These are phyloP conservation scores for Hololepta plana DNA, from an alignment of 2,888 invertebrate species.

Conservation along the genomic window DNA sequence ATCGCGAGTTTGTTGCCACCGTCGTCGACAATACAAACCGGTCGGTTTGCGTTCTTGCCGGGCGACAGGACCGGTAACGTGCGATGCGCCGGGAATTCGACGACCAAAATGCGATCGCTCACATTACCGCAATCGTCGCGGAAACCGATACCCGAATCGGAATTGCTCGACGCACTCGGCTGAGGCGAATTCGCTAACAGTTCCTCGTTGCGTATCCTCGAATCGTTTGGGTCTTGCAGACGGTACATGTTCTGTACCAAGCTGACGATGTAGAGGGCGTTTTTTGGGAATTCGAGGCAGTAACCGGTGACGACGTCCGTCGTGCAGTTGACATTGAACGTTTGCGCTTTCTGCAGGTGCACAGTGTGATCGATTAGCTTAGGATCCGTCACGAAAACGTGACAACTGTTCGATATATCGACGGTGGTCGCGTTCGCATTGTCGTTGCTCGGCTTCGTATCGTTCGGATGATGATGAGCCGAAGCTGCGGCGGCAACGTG, in stretches of 20 bases:
- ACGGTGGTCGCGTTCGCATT: constrained; percentile 25
- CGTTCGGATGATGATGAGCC: not conserved
- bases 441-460: constrained; percentile 14
- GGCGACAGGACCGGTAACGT: constrained; percentile 15
- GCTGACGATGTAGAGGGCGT: constrained; percentile 59
- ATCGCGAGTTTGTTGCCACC: not conserved
- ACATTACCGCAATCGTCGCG: constrained; percentile 74
- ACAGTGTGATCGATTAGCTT: constrained; percentile 65
- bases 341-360: constrained; percentile 62
- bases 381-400: constrained; percentile 86
- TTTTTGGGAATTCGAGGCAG: constrained; percentile 81
- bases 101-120: constrained; percentile 61
- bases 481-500: not conserved
- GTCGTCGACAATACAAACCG: too few species aligned
- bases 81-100: constrained; percentile 44
- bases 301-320: constrained; percentile 52
- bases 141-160: constrained; percentile 90
- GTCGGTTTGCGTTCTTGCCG: too few species aligned
- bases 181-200: constrained; percentile 62
- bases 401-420: constrained; percentile 72
- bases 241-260: constrained; percentile 57
- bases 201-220: constrained; percentile 24
- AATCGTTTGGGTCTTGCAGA: constrained; percentile 29
- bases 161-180: constrained; percentile 81
- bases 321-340: constrained; percentile 75